phyloP scores from a whole-genome alignment of 2,888 invertebrate species.

The Linnaemya vulpina region DNA sequence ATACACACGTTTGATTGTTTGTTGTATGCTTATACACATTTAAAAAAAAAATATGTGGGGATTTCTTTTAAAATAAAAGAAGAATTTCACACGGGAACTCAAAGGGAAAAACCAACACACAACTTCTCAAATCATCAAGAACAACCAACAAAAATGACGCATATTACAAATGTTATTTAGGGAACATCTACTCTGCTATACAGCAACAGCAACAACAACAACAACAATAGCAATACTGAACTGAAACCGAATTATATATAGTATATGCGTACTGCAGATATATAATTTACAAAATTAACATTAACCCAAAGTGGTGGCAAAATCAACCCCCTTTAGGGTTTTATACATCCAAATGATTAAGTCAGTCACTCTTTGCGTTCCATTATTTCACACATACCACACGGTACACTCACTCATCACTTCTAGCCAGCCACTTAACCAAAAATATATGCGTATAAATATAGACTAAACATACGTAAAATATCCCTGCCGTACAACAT shows the following conservation, averaged over 20 bases:
- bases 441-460: slow-evolving; percentile 1
- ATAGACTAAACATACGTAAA: slow-evolving; percentile 13
- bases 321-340: slow-evolving; percentile 66
- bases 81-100: slow-evolving; percentile 71
- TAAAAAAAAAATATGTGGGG: neutral
- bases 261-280: neutral
- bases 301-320: slow-evolving; percentile 69
- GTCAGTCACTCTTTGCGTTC: slow-evolving; percentile 40
- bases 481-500: slow-evolving; percentile 40
- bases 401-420: slow-evolving; percentile 30
- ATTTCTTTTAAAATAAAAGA: slow-evolving; percentile 46
- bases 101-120: slow-evolving; percentile 50
- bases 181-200: slow-evolving; percentile 35
- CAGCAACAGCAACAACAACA: neutral
- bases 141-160: slow-evolving; percentile 60
- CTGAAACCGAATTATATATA: slow-evolving; percentile 22
- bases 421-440: slow-evolving; percentile 39
- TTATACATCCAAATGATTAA: slow-evolving; percentile 58
- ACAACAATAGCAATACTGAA: neutral
- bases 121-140: slow-evolving; percentile 61
- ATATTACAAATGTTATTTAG: slow-evolving; percentile 61
- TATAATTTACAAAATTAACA: slow-evolving; percentile 58
- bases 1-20: neutral
- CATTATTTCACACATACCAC: slow-evolving; percentile 6
- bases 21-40: neutral